Evolutionary conservation across 2,113 vertebrate species (phyloP), one percentile per base, ranked within the genome.

Genomic region (Syngnathus scovelli): DNA sequence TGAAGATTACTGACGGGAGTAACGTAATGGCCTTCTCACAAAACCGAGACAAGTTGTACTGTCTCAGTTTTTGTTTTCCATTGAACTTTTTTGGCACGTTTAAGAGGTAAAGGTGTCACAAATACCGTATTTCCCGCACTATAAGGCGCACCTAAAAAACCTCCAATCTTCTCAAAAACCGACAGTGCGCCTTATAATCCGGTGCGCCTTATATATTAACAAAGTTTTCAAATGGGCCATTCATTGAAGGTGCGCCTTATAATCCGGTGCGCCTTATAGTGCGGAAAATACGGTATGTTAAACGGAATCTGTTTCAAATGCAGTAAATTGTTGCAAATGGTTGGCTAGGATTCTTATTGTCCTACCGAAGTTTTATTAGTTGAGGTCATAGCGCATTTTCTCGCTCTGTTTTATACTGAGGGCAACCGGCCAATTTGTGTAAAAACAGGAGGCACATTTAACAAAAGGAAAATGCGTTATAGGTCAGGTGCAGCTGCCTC

Each of bases 301-400:
- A 33, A 33, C 27, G 3, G 27, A 3, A 23, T 21, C 11, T 54
- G 51, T 21, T 11, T 21, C 15, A 3, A 56, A 12, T 37, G 15
- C 44, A 16, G 16, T 46, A 16, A 16, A 46, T 58, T 16, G 36
- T 16, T 7, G 27, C 33, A 36, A 36, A 58, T 36, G 55, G 16
- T 58, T 13, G 55, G 36, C 55, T 16, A 51, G 41, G 66, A 61
- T 79, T 74, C 80, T 80, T 64, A 83, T 83, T 78, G 49, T 70
- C 71, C 54, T 68, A 3, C 69, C 67, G 75, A 60, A 61, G 41
- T 39, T 83, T 75, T 85, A 67, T 77, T 74, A 80, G 72, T 79
- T 79, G 68, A 72, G 74, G 72, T 61, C 48, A 78, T 77, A 80
- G 83, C 81, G 52, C 82, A 81, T 76, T 56, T 76, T 78, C 21